Base-by-base conservation (phyloP, 2,113 vertebrate species). In the Odocoileus hemionus region DNA sequence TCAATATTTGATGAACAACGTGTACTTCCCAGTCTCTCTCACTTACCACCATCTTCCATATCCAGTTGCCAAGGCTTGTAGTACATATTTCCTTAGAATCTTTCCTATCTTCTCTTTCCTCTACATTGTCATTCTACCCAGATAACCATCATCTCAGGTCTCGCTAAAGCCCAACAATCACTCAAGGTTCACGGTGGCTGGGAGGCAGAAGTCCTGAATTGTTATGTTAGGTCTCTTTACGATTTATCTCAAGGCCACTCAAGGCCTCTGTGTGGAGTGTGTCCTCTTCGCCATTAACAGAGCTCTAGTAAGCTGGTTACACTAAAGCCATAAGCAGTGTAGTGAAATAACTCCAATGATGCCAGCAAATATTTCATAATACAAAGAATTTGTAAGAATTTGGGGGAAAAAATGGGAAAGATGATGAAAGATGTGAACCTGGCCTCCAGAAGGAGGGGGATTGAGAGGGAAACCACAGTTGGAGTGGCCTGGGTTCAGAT, bases 71-170 rank as follows among this genome's bases (percentile, higher is more conserved):
- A 60, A 61, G 21, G 12, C 36, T 16, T 21, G 33, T 1, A 16
- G 43, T 21, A 19, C 7, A 3, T 25, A 5, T 4, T 17, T 55
- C 14, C 26, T 54, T 33, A 33, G 14, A 39, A 2, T 13, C 45
- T 26, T 39, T 14, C 50, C n/a, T n/a, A 5, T 28, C 25, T 57
- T 55, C 33, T 58, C 9, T 13, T 61, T 64, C 14, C 2, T 74
- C 28, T 6, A 2, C 11, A 7, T 17, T 33, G 21, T 26, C 52
- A 15, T 60, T 76, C 80, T 57, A 7, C 21, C 5, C 28, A 39
- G 36, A 1, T 16, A n/a, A 25, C 8, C 4, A 3, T 4, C 26
- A 12, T 6, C 23, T n/a, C n/a, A 8, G 26, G 3, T 21, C 25
- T 67, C 25, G 17, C 78, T 43, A 30, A 80, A 39, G 9, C 45